Base-by-base conservation (phyloP, 2,113 vertebrate genomes). In the Nerophis lumbriciformis region DNA sequence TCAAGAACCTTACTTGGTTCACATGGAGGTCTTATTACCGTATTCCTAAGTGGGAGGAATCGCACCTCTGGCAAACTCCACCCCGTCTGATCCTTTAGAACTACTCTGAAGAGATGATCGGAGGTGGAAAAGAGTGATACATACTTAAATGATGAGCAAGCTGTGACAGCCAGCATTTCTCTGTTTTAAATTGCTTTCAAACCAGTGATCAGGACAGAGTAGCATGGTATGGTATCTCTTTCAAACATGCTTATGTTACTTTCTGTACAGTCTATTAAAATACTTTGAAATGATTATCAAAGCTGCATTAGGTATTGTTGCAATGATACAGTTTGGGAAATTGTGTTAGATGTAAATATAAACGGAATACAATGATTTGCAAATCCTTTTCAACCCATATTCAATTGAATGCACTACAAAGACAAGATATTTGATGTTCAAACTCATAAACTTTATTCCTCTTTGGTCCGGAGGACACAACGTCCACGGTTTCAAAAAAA, bases 1-100 rank as follows among this genome's bases (percentile, higher is more conserved):
- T 50, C 15, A 38, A 61, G 67, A 69, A 62, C 75, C 81, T 59
- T 66, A 64, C 72, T 80, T 76, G 76, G 84, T 90, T 90, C 83
- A 91, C 87, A 84, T 86, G 69, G 74, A 87, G 84, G 75, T 77
- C 83, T 86, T 86, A 86, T 87, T 87, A 86, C 76, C 53, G 78
- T 83, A 73, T 83, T 79, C 79, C 77, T 80, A 79, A 78, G 73
- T 80, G 42, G 61, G 73, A 78, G 65, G 64, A 76, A 83, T 77
- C 76, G 78, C 79, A 88, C 88, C 89, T 86, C 72, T 63, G 90
- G 87, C 83, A 81, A 88, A 81, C 78, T 78, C 59, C 65, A 73
- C 77, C 80, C 71, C 72, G 82, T 90, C 88, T 90, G 88, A 91
- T 88, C 83, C 72, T 65, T 73, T 74, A 71, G 72, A 65, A 55